phyloP scores from a whole-genome alignment of 2,113 vertebrate genomes.

The Zosterops hypoxanthus region DNA sequence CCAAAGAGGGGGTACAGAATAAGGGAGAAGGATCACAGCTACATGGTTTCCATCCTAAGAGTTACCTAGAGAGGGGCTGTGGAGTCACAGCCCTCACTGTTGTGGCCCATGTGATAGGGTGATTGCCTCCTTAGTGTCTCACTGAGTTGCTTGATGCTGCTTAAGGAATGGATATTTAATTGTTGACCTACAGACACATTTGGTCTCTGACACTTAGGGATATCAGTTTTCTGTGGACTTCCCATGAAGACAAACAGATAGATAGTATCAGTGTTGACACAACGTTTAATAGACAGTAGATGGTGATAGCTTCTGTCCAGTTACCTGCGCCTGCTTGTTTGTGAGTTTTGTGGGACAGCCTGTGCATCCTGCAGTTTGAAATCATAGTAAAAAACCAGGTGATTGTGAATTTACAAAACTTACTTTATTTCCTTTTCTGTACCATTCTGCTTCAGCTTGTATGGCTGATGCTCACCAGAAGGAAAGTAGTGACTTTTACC shows the following conservation, averaged over 20 bases:
- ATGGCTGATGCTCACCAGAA: neutral
- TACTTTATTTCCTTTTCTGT: neutral
- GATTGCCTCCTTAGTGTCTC: neutral
- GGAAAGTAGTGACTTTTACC: neutral
- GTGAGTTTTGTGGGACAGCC: neutral
- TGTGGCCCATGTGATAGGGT: neutral
- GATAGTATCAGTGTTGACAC: neutral
- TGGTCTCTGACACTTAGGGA: neutral
- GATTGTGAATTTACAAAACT: neutral
- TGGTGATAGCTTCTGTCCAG: neutral
- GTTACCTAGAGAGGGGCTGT: neutral
- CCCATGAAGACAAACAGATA: neutral
- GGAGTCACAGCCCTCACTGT: neutral
- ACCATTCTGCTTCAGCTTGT: neutral
- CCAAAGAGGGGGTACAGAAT: neutral
- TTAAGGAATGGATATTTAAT: neutral
- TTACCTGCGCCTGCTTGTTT: neutral
- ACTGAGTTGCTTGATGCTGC: neutral
- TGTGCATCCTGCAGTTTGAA: neutral
- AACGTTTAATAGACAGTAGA: neutral
- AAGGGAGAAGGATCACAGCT: fast-evolving
- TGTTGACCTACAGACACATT: neutral
- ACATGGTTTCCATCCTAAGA: neutral
- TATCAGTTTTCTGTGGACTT: neutral
- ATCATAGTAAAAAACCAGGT: neutral